Evolutionary conservation across 2,797 vertebrate genomes (phyloP), one percentile per base, ranked within the genome.

Genomic region (Ambastaia sidthimunki): DNA sequence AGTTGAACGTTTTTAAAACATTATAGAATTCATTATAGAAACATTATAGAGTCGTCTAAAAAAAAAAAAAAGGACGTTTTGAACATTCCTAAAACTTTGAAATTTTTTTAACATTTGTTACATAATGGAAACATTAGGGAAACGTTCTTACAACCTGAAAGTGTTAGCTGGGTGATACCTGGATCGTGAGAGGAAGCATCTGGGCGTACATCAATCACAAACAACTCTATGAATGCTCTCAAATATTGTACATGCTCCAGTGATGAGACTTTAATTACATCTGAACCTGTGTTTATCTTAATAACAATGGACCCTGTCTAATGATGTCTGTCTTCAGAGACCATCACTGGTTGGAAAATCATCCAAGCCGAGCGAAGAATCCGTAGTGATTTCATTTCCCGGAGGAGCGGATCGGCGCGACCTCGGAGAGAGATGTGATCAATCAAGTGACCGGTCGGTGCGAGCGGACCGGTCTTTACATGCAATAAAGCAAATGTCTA

Each of bases 381-480:
- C 67, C 37, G 48, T 44, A 2, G 34, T 4, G 3, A 80, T 79
- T 84, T 71, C 44, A 31, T 79, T 85, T 80, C 54, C 73, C 83
- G 15, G 19, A 28, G 21, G 25, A 82, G 84, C 84, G 65, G 79
- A 63, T 48, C 23, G 76, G 84, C 55, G 74, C 78, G 47, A 73
- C 67, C 81, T 83, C 68, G 0, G 31, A 57, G 54, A 70, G 59
- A 54, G 65, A 82, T 37, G 55, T 21, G 15, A 92, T 90, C 85
- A 89, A 91, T 91, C 84, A 83, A 71, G 62, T 76, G 71, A 87
- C 79, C 83, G 71, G 82, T 82, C 57, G 83, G 82, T 85, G 87
- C 84, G 75, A 85, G 76, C 70, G 86, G 77, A 85, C 88, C 85
- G 89, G 85, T 86, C 86, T 88, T 90, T 81, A 87, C 83, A 81